Evolutionary conservation across 2,797 vertebrate genomes (phyloP).

Genomic region (Manis pentadactyla): DNA sequence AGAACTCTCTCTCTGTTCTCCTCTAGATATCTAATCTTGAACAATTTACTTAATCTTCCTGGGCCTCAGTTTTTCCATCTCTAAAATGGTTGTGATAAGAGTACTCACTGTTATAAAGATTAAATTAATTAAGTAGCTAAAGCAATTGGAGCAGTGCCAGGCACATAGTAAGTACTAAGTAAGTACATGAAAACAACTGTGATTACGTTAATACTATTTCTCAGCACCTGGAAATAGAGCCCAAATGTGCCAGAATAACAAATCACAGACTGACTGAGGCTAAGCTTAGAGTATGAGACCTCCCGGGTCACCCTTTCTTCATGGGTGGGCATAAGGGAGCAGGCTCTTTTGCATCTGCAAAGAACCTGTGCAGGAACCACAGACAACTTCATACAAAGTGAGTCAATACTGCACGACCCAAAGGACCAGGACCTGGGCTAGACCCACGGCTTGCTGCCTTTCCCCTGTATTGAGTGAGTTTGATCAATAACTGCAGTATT

Average conservation of each 20-base stretch:
- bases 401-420: accelerated
- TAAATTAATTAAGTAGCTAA: not conserved
- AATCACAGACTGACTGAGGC: not conserved
- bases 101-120: not conserved
- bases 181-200: not conserved
- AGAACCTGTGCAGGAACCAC: accelerated
- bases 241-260: not conserved
- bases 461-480: not conserved
- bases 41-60: not conserved
- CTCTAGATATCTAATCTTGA: not conserved
- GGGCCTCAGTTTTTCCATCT: not conserved
- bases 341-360: not conserved
- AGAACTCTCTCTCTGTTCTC: not conserved
- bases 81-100: not conserved
- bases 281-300: not conserved
- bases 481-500: not conserved
- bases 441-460: accelerated
- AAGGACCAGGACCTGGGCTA: not conserved
- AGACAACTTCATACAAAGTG: too few relatives aligned
- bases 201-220: not conserved
- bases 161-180: not conserved
- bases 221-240: not conserved
- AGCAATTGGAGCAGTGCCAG: not conserved
- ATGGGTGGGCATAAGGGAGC: not conserved
- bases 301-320: not conserved